phyloP scores from a whole-genome alignment of 2,797 vertebrate species.

The Kryptopterus vitreolus region DNA sequence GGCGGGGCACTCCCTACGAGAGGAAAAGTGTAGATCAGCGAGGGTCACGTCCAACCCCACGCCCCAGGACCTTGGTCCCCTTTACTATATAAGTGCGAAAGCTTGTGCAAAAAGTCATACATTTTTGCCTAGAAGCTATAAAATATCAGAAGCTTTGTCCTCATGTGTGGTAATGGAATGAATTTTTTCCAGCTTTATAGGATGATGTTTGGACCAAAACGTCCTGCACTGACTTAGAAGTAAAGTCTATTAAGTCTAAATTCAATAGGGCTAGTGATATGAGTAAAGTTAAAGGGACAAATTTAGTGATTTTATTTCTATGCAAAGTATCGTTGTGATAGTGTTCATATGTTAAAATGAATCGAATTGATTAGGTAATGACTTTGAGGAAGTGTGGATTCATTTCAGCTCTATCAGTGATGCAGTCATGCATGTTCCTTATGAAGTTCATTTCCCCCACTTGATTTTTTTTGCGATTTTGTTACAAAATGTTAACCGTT shows the following conservation, averaged over 20 bases:
- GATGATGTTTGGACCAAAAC: background rate
- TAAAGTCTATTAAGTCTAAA: background rate
- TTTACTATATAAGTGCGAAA: background rate
- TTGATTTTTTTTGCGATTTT: background rate
- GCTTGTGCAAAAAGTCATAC: background rate
- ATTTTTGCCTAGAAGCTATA: background rate
- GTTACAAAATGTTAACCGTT: background rate
- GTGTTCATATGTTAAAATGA: too few relatives aligned
- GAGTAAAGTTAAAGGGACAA: too few relatives aligned
- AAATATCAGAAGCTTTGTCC: background rate
- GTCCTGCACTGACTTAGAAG: background rate
- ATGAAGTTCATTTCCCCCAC: too few relatives aligned
- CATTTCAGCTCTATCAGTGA: background rate
- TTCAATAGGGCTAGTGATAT: background rate
- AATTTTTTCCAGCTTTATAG: background rate
- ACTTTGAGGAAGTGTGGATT: background rate
- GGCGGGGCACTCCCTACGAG: conserved; percentile 54
- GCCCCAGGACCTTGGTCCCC: conserved; percentile 35
- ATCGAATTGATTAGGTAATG: background rate
- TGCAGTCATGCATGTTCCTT: background rate
- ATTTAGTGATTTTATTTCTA: too few relatives aligned
- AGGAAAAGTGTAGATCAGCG: conserved; percentile 57
- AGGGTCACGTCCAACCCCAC: conserved; percentile 40
- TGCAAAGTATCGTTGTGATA: too few relatives aligned
- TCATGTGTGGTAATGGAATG: too few relatives aligned